A percentile compares a stretch with the other conserved stretches of the same genome.
Conservation (phyloP, 2,888 invertebrate species). For the Yponomeuta evonymella region DNA sequence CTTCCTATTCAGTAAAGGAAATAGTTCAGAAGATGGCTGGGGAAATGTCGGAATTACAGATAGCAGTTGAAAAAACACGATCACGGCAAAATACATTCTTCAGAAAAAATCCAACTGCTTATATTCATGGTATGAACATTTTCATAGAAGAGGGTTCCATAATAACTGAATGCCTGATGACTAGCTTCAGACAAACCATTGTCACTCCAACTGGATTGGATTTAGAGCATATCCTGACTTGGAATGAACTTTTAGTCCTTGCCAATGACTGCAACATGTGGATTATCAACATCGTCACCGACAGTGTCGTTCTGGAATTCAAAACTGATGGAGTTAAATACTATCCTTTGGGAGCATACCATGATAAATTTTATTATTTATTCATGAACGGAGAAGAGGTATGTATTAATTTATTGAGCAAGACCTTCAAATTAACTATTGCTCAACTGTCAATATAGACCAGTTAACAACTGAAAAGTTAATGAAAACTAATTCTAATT, state of each 20-base stretch:
- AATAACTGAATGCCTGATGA: constrained; percentile 42
- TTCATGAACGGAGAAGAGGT: constrained; percentile 46
- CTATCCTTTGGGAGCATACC: constrained; percentile 41
- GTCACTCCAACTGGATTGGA: constrained; percentile 27
- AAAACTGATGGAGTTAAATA: constrained; percentile 35
- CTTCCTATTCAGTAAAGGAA: constrained; percentile 34
- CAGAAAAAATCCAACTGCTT: constrained; percentile 18
- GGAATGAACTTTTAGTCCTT: constrained; percentile 45
- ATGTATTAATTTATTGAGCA: constrained; percentile 20
- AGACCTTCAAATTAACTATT: too few relatives aligned
- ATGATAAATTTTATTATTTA: constrained; percentile 52
- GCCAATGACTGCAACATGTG: constrained; percentile 45
- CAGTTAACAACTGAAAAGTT: too few relatives aligned
- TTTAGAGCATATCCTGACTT: constrained; percentile 37
- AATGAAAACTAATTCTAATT: too few relatives aligned
- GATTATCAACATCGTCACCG: constrained; percentile 43
- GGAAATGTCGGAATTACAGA: constrained; percentile 31
- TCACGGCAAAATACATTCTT: constrained; percentile 20
- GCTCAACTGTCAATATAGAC: too few relatives aligned
- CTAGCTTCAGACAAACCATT: constrained; percentile 38
- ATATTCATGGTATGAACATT: constrained; percentile 38
- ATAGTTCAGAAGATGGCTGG: constrained; percentile 35
- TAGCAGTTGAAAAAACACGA: constrained; percentile 38
- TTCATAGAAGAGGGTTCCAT: constrained; percentile 35
- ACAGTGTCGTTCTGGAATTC: constrained; percentile 41